Evolutionary conservation across 1,140 invertebrate genomes (phyloP), one percentile per base, ranked within the genome.

Genomic region (Camponotus vicinus): DNA sequence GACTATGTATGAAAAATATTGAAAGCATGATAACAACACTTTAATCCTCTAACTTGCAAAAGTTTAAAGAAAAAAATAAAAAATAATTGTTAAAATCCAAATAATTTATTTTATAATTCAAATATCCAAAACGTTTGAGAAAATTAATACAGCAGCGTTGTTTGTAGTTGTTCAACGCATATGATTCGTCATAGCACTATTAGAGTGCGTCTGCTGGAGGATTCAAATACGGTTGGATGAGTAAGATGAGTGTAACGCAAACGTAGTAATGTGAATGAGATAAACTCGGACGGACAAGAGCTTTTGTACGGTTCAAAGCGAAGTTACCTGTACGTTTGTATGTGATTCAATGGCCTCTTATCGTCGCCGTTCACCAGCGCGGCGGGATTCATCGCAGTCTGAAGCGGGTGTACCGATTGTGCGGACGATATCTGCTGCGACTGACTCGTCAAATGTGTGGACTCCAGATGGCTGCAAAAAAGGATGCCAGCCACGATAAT

Each of bases 321-420:
- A 34, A 49, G 55, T 82, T 96, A 98, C 97, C 97, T 97, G 95
- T 98, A 98, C 45, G 97, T 98, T 96, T 98, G 97, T 92, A 97
- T 97, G 95, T 97, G 97, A 93, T 96, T 96, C 89, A 97, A 95
- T 76, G 96, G 95, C 95, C 97, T 97, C 94, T 96, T 96, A 92
- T 97, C 97, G 92, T 97, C 97, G 70, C 97, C 97, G 92, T 96
- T 95, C 27, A 94, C 90, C 78, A 95, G 93, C 15, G 94, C 92
- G 49, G 94, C 92, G 15, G 93, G 90, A 49, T 94, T 95, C 18
- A 70, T 73, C 0, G 86, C 59, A 3, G 91, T 90, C 78, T 93
- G 92, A 80, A 93, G 85, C 63, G 92, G 88, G n/a, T 93, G 91
- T 15, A 93, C 88, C 32, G 92, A 70, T 86, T 93, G 93, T 32